phyloP scores from a whole-genome alignment of 2,888 invertebrate genomes.

The Dermolepida albohirtum region DNA sequence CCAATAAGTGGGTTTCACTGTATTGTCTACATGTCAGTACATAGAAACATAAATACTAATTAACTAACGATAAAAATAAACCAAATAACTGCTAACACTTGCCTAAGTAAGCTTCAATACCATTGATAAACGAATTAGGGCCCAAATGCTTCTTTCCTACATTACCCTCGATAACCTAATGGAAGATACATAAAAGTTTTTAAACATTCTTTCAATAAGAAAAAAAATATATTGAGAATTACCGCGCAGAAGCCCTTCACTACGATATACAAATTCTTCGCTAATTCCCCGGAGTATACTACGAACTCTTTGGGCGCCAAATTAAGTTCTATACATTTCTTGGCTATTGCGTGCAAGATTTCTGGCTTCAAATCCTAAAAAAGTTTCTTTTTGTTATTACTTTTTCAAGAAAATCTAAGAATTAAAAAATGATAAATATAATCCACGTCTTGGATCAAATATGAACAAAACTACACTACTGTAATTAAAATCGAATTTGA shows the following conservation, averaged over 20 bases:
- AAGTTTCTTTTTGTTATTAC: no score
- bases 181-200: neutral
- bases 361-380: constrained; percentile 23
- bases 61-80: neutral
- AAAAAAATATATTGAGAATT: constrained; percentile 9
- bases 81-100: neutral
- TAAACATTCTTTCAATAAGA: neutral
- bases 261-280: constrained; percentile 35
- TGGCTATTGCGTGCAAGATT: constrained; percentile 28
- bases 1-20: no score
- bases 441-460: no score
- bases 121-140: constrained; percentile 26
- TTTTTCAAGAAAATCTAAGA: no score
- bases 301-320: constrained; percentile 35
- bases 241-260: constrained; percentile 38
- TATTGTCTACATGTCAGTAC: no score
- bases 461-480: no score
- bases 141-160: constrained; percentile 22
- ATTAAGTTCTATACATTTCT: constrained; percentile 26
- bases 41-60: no score
- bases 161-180: constrained; percentile 36
- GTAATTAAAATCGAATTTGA: no score
- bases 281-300: constrained; percentile 31
- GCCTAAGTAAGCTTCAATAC: constrained; percentile 33
- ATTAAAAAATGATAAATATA: no score